These are phyloP conservation scores for Pycnonotus jocosus DNA, from an alignment of 2,113 vertebrate species.

Conservation along the genomic window DNA sequence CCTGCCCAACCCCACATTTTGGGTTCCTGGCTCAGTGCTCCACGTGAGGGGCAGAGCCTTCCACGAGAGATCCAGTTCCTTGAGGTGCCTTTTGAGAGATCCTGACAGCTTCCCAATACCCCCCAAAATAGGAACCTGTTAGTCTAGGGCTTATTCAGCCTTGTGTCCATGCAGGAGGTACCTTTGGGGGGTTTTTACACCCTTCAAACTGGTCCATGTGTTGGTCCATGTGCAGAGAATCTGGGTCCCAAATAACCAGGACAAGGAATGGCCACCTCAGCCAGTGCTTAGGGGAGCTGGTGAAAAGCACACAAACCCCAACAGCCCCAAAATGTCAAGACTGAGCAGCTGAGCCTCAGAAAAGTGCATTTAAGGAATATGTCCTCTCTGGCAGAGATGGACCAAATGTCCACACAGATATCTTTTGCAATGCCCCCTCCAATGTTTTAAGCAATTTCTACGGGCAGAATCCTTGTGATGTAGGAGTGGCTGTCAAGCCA, in stretches of 20 bases:
- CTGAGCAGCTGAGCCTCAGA: neutral
- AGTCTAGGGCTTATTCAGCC: neutral
- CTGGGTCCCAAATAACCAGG: neutral
- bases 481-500: constrained; percentile 3
- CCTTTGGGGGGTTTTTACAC: neutral
- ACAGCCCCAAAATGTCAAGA: neutral
- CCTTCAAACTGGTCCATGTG: neutral
- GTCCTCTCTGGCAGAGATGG: neutral
- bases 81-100: neutral
- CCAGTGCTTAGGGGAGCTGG: neutral
- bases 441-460: constrained; percentile 18
- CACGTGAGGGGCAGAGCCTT: rapidly evolving
- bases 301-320: neutral
- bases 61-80: neutral
- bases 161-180: neutral
- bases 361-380: neutral
- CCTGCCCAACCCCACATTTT: neutral
- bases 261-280: neutral
- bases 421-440: neutral
- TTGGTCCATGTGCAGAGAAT: neutral
- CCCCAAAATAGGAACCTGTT: neutral
- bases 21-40: neutral
- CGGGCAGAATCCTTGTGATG: neutral
- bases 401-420: neutral
- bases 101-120: neutral